Percentiles rank a stretch among this genome's conserved stretches.
Evolutionary conservation across 2,113 vertebrate genomes (phyloP).

Genomic region (human (Homo sapiens)): GRCh38 chr7:46633501-46634000

Average conservation of each 20-base stretch:
- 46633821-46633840: background rate
- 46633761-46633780: background rate
- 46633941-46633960: constrained; percentile 42
- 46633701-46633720: background rate
- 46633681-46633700: background rate
- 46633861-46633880: constrained; percentile 7
- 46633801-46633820: background rate
- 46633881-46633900: constrained; percentile 41
- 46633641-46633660: background rate
- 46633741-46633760: background rate
- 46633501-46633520: no score
- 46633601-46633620: background rate
- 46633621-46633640: background rate
- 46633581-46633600: background rate
- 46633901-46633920: constrained; percentile 61
- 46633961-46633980: constrained; percentile 31
- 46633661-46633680: background rate
- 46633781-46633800: background rate
- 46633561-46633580: background rate
- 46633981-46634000: background rate
- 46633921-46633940: constrained; percentile 22
- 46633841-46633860: constrained; percentile 15
- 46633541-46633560: background rate
- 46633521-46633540: background rate
- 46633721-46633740: background rate